Base-by-base conservation (phyloP, 2,113 vertebrate genomes). In the Prinia subflava region DNA sequence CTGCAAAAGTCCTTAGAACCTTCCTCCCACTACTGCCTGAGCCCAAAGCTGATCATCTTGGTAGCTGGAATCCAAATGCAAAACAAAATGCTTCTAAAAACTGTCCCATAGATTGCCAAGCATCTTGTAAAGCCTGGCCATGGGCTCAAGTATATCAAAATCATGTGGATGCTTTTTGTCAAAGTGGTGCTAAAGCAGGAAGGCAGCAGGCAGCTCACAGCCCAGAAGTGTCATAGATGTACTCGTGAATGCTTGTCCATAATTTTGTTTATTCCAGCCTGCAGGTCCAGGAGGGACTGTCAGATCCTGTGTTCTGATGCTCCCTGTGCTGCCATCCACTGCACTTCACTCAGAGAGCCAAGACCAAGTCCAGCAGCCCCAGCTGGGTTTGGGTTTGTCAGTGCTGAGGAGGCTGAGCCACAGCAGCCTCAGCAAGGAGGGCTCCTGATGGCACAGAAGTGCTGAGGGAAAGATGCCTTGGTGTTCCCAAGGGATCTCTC, bases 241-340 rank as follows among this genome's bases (percentile, higher is more conserved):
- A 28, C 62, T 91, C 23, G 18, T 35, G 91, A 89, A 60, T 67
- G 64, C 83, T 79, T 81, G 78, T 71, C 83, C 69, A 19, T 70
- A 74, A 67, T 53, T 55, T 25, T 74, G 64, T 62, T 83, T 93
- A 82, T 81, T 87, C 84, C 74, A 91, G 77, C 7, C 87, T 84
- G 80, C 33, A 81, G 81, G 93, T 91, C 83, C 90, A 86, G 90
- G 75, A 93, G 94, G 88, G 85, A 62, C 49, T 92, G 87, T 91
- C 89, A 87, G 77, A 89, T 92, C 83, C 83, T 80, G 89, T 90
- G 93, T 28, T 71, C 67, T 76, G 78, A 63, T 70, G 0, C 2
- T 81, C 35, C 15, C 42, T 13, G 0, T 9, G 87, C 83, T 88
- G 93, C 89, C 57, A 73, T 63, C 44, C 78, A 9, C 78, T 27